These are phyloP conservation scores for Crematogaster levior DNA, from an alignment of 2,888 invertebrate species.

Conservation along the genomic window DNA sequence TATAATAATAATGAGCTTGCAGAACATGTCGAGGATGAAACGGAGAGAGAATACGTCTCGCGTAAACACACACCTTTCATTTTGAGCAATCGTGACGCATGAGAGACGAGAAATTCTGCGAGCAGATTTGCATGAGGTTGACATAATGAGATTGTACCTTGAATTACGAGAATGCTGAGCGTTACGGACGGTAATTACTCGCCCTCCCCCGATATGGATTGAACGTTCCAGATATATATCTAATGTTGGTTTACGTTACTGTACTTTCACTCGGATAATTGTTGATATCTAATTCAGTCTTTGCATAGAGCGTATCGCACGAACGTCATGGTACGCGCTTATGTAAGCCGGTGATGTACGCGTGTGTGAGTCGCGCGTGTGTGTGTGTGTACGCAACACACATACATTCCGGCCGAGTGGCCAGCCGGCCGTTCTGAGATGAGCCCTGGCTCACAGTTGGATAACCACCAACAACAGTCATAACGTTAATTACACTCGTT, in stretches of 20 bases:
- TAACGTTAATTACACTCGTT: slow-evolving; percentile 70
- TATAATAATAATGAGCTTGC: not conserved
- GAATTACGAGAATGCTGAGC: slow-evolving; percentile 25
- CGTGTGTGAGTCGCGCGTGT: not conserved
- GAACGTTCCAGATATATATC: slow-evolving; percentile 30
- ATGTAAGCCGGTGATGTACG: slow-evolving; percentile 10
- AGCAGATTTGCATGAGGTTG: slow-evolving; percentile 40
- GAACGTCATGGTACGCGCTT: slow-evolving; percentile 38
- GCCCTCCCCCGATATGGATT: slow-evolving; percentile 34
- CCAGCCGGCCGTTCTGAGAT: slow-evolving; percentile 59
- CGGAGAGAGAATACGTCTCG: not conserved
- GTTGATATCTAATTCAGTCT: slow-evolving; percentile 65
- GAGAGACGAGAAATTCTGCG: slow-evolving; percentile 3
- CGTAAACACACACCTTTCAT: not conserved
- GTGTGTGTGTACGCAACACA: not conserved
- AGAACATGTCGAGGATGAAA: not conserved
- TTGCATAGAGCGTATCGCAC: slow-evolving; percentile 33
- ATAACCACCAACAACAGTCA: slow-evolving; percentile 64
- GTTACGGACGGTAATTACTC: slow-evolving; percentile 66
- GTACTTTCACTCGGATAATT: slow-evolving; percentile 60
- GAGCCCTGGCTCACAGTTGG: slow-evolving; percentile 58
- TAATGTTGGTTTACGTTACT: slow-evolving; percentile 30
- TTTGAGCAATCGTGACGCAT: not conserved
- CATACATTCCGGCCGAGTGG: too few species aligned
- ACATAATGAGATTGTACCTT: slow-evolving; percentile 39